phyloP scores from a whole-genome alignment of 2,888 invertebrate species.

The Sarcophaga subvicina region DNA sequence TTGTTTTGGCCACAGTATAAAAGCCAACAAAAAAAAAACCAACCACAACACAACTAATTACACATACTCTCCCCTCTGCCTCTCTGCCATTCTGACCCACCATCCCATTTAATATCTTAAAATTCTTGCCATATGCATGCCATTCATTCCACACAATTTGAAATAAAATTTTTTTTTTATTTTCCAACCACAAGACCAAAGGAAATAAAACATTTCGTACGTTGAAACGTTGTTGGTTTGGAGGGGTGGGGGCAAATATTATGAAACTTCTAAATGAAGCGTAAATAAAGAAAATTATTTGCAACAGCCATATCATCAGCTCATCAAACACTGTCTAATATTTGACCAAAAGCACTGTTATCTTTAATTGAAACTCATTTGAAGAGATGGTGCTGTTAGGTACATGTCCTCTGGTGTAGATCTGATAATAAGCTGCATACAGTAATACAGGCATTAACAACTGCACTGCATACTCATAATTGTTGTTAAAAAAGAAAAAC shows the following conservation, averaged over 20 bases:
- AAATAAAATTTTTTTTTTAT: not conserved
- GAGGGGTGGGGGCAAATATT: not conserved
- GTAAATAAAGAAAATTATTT: slow-evolving; percentile 38
- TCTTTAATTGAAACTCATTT: not conserved
- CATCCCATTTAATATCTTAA: too few species aligned
- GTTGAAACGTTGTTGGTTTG: not conserved
- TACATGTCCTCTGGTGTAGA: not conserved
- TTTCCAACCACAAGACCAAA: slow-evolving; percentile 26
- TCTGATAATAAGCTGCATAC: slow-evolving; percentile 29
- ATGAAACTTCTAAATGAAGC: slow-evolving; percentile 35
- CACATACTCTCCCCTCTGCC: slow-evolving; percentile 26
- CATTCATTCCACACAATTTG: not conserved
- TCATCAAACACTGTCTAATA: slow-evolving; percentile 22
- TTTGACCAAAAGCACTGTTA: not conserved
- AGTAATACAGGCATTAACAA: slow-evolving; percentile 30
- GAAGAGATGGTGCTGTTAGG: not conserved
- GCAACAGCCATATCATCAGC: slow-evolving; percentile 18
- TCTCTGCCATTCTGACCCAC: not conserved
- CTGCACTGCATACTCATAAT: not conserved
- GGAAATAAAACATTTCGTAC: not conserved
- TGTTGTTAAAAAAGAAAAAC: not conserved
- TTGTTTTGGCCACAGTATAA: not conserved
- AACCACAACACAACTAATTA: slow-evolving; percentile 57
- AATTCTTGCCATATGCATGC: not conserved
- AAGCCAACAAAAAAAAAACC: not conserved